Percentiles rank a stretch among this genome's conserved stretches.
These are phyloP conservation scores for Pelmatolapia mariae DNA, from an alignment of 2,113 vertebrate species.

Conservation along the genomic window DNA sequence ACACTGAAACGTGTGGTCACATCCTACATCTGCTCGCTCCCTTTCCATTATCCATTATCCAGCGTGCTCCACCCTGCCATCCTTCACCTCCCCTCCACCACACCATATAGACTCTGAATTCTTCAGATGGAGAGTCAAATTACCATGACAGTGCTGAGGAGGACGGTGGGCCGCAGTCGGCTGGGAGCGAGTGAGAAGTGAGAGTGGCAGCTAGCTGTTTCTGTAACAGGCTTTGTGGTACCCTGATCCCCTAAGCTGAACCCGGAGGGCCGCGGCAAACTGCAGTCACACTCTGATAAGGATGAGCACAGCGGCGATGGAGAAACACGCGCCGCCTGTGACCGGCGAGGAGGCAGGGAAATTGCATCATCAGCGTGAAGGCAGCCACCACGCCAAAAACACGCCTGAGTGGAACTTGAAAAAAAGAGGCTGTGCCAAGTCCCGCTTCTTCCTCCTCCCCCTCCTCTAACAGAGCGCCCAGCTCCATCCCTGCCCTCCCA, in stretches of 20 bases:
- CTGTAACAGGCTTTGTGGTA: slow-evolving; percentile 40
- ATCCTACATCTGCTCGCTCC: slow-evolving; percentile 22
- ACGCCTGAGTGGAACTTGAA: slow-evolving; percentile 24
- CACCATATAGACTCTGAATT: slow-evolving; percentile 29
- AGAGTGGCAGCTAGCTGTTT: slow-evolving; percentile 40
- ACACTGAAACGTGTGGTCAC: slow-evolving; percentile 47
- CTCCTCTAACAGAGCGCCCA: neutral
- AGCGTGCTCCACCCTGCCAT: slow-evolving; percentile 43
- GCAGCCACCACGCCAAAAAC: slow-evolving; percentile 38
- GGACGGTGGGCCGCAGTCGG: neutral
- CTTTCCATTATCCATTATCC: slow-evolving; percentile 50
- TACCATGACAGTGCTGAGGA: slow-evolving; percentile 27
- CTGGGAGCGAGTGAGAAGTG: neutral
- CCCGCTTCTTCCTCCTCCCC: neutral
- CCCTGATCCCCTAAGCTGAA: slow-evolving; percentile 27
- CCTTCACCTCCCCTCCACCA: slow-evolving; percentile 32
- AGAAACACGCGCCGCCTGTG: neutral
- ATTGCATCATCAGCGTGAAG: slow-evolving; percentile 58
- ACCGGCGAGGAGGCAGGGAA: slow-evolving; percentile 20
- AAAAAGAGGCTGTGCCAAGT: slow-evolving; percentile 33
- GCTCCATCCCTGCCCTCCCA: neutral
- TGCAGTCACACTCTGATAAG: slow-evolving; percentile 30
- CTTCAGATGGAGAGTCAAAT: slow-evolving; percentile 44
- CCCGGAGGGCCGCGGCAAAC: slow-evolving; percentile 10
- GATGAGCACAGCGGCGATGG: neutral